Evolutionary conservation across 2,888 invertebrate genomes (phyloP), one percentile per base, ranked within the genome.

Genomic region (Clitarchus hookeri): DNA sequence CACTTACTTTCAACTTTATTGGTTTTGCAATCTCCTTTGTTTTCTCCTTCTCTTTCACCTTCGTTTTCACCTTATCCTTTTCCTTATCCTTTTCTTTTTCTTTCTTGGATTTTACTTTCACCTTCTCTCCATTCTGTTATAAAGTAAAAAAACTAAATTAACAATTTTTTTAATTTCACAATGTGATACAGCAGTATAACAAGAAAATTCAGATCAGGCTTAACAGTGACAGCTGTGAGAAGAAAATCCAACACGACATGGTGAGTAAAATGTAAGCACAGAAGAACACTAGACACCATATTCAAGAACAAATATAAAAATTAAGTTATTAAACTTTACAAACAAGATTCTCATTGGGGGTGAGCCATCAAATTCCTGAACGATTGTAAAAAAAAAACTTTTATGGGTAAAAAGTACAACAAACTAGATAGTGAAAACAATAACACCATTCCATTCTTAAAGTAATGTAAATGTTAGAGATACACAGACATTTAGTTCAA

Each of bases 91-190:
- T 48, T 44, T 84, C 84, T 77, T 86, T 86, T 65, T 87, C 85
- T 36, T 86, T 86, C 80, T 87, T 86, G 79, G 85, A 54, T 85
- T 86, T 86, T n/a, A 44, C 44, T 79, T 84, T 53, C 36, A 65
- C 80, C 48, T 86, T 86, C 48, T 85, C 85, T 25, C 83, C 83
- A 44, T 85, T 78, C 86, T 86, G n/a, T n/a, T 53, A 19, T 53
- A 53, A 53, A 53, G 12, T 16, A 82, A 44, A 23, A 44, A 27
- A 44, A 36, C 11, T 8, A 82, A 36, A 26, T 23, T 36, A 36
- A 26, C 12, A 79, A n/a, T 12, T 79, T 16, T 25, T n/a, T 79
- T 3, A 79, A 79, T 4, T 79, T 25, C 12, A 79, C 23, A 0
- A 26, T 79, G 79, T 79, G 79, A 79, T 79, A 79, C 13, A 26